A percentile compares a stretch with the other conserved stretches of the same genome.
These are phyloP conservation scores for Psettodes erumei DNA, from an alignment of 2,113 vertebrate species.

Conservation along the genomic window DNA sequence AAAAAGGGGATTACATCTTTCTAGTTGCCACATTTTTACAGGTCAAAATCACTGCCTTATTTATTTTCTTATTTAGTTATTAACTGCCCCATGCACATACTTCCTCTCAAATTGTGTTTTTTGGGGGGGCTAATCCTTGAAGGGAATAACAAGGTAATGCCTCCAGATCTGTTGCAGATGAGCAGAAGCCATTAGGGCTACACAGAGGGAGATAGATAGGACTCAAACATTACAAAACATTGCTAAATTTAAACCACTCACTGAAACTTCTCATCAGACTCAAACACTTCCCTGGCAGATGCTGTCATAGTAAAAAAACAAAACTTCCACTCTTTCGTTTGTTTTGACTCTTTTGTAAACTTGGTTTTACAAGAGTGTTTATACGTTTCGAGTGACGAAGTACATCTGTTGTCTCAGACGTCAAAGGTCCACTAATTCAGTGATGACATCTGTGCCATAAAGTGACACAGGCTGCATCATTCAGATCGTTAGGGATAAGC, in stretches of 20 bases:
- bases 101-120: conserved; percentile 31
- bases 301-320: neutral
- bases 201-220: conserved; percentile 12
- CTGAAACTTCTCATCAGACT: conserved; percentile 17
- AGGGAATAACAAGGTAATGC: conserved; percentile 57
- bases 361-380: neutral
- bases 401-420: conserved; percentile 6
- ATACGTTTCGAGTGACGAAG: neutral
- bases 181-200: conserved; percentile 36
- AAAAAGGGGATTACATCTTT: conserved; percentile 69
- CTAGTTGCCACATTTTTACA: conserved; percentile 23
- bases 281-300: conserved; percentile 7
- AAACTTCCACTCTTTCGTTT: conserved; percentile 5
- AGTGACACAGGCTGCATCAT: conserved; percentile 37
- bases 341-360: neutral
- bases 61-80: conserved; percentile 49
- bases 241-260: conserved; percentile 51
- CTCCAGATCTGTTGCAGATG: conserved; percentile 57
- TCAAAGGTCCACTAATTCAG: conserved; percentile 17
- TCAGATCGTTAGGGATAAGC: conserved; percentile 72
- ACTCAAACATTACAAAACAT: conserved; percentile 21
- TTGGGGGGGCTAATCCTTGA: conserved; percentile 52
- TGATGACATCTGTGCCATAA: conserved; percentile 23
- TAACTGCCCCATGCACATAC: conserved; percentile 9
- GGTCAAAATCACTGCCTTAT: conserved; percentile 21